Evolutionary conservation across 1,140 invertebrate genomes (phyloP), one percentile per base, ranked within the genome.

Genomic region (Drosophila gunungcola): DNA sequence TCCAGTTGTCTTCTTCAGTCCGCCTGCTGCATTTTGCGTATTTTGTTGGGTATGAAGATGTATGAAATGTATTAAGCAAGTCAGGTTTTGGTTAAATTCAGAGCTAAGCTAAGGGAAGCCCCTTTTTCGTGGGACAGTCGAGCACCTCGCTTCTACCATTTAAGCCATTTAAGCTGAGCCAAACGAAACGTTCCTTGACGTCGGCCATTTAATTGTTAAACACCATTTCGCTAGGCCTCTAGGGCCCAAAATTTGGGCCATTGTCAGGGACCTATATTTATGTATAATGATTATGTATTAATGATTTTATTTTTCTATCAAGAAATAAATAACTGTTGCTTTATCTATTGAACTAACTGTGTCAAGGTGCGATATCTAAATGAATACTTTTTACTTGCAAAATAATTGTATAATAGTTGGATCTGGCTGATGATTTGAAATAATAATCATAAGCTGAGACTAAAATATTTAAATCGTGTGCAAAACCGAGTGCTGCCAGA

Each of bases 261-360:
- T 27, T 55, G 49, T 69, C 16, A 51, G 36, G 53, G 45, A 65
- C 13, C 29, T 54, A 61, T 54, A 46, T 65, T 32, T 61, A 72
- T 73, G 49, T 46, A 67, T 76, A 60, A 55, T 60, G 51, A 60
- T 69, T 60, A 54, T 80, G 69, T 67, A 77, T 67, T 63, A 79
- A 61, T 67, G 43, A 74, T 70, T 69, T 62, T 81, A 88, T 75
- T 82, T 86, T 88, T 82, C 53, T 75, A 79, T 64, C 58, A 46
- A 75, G 36, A 75, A 86, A 82, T 74, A 65, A 70, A 57, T 48
- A 60, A 56, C 56, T 70, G 60, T 57, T 70, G 62, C 73, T 61
- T 61, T 61, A 60, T 54, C 48, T 49, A 75, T 43, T 63, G 41
- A 39, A 61, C 11, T 34, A 12, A 38, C 9, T 21, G 12, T 11